Evolutionary conservation across 2,113 vertebrate genomes (phyloP).

Genomic region (Mastomys natalensis): DNA sequence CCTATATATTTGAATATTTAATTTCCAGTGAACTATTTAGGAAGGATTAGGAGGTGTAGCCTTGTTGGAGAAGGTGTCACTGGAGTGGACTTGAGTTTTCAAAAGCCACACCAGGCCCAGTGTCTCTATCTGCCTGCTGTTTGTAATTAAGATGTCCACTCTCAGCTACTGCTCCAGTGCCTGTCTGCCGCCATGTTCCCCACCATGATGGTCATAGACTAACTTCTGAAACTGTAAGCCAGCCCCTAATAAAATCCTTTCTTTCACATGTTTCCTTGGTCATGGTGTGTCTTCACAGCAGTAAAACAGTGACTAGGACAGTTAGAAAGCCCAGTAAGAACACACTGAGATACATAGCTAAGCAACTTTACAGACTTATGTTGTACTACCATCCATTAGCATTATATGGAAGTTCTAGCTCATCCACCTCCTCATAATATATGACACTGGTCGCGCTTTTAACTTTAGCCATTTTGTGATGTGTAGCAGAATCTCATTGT

Average conservation of each 20-base stretch:
- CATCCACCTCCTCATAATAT: not conserved
- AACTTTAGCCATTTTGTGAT: not conserved
- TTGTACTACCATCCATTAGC: not conserved
- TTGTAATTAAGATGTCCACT: not conserved
- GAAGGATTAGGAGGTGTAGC: not conserved
- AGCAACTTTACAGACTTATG: not conserved
- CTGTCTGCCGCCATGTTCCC: not conserved
- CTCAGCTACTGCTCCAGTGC: not conserved
- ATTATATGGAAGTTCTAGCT: not conserved
- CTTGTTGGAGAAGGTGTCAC: not conserved
- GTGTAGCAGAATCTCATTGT: not conserved
- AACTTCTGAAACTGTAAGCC: not conserved
- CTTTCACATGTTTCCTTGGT: not conserved
- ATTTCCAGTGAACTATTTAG: not conserved
- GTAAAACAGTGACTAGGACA: not conserved
- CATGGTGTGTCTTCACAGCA: not conserved
- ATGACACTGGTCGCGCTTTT: not conserved
- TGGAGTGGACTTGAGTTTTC: not conserved
- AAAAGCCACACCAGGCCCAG: not conserved
- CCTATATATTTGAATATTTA: not conserved
- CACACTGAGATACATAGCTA: not conserved
- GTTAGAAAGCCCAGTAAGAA: not conserved
- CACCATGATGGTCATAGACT: not conserved
- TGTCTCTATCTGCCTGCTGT: not conserved
- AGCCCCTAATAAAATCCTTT: not conserved